phyloP scores from a whole-genome alignment of 1,140 invertebrate genomes.

The Cydia pomonella region DNA sequence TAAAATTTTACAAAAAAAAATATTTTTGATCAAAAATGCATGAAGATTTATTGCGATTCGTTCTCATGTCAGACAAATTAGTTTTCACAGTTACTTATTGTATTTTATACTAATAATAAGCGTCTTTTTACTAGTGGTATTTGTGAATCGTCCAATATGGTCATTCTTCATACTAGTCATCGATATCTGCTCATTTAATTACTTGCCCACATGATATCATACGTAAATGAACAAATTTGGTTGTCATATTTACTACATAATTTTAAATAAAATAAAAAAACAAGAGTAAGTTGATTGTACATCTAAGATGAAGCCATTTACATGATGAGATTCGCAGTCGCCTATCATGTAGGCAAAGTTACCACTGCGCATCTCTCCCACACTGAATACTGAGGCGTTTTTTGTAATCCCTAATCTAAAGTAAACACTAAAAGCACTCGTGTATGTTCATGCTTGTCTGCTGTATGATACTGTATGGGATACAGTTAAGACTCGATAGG shows the following conservation, averaged over 20 bases:
- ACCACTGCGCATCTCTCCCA: background rate
- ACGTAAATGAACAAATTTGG: background rate
- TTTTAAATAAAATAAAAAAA: background rate
- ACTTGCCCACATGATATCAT: background rate
- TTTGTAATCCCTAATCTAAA: background rate
- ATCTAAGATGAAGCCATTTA: background rate
- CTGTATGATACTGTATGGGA: slow-evolving; percentile 26
- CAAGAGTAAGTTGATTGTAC: background rate
- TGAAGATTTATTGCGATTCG: background rate
- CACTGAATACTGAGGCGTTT: background rate
- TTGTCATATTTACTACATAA: background rate
- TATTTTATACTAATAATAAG: too few species aligned
- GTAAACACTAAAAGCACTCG: slow-evolving; percentile 11
- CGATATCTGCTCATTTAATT: background rate
- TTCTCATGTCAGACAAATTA: background rate
- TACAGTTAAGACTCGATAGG: background rate
- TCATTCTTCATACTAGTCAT: too few species aligned
- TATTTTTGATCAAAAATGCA: background rate
- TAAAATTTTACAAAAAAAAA: background rate
- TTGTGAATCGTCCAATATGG: too few species aligned
- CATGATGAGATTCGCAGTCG: background rate
- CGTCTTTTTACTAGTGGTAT: too few species aligned
- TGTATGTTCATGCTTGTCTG: slow-evolving; percentile 25
- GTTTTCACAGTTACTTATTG: too few species aligned
- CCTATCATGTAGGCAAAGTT: background rate